Conservation (phyloP, 23 tunicate genomes). For the Corella eumyota region DNA sequence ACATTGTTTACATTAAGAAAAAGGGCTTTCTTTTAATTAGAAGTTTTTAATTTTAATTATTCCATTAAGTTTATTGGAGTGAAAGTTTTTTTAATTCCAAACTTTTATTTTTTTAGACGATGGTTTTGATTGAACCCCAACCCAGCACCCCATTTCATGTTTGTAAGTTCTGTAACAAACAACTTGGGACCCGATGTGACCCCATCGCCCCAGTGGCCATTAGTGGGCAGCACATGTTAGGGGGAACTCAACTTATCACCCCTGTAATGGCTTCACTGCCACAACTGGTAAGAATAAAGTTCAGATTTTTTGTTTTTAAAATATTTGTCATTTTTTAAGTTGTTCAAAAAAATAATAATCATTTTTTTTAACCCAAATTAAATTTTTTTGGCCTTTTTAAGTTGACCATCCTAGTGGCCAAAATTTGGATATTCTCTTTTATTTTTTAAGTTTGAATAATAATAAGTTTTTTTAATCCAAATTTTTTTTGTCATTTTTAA, state of each 20-base stretch:
- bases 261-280: conserved; percentile 62
- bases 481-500: too few species aligned
- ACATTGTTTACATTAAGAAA: too few species aligned
- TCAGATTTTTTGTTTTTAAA: too few species aligned
- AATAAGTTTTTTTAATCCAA: too few species aligned
- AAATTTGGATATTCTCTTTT: neutral
- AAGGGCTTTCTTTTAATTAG: too few species aligned
- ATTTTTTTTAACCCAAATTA: neutral
- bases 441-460: neutral
- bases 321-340: too few species aligned
- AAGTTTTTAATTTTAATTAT: too few species aligned
- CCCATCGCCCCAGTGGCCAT: conserved; percentile 40
- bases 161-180: conserved; percentile 92
- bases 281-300: conserved; percentile 41
- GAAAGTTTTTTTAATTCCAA: neutral
- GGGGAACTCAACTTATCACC: conserved; percentile 18
- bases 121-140: conserved; percentile 42
- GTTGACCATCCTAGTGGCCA: too few species aligned
- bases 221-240: conserved; percentile 53
- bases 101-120: conserved; percentile 13
- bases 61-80: too few species aligned
- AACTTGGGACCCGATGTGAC: conserved; percentile 65
- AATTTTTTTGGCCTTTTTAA: too few species aligned
- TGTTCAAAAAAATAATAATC: neutral
- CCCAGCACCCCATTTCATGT: conserved; percentile 69